Evolutionary conservation across 2,888 invertebrate genomes (phyloP).

Genomic region (Spodoptera picta): DNA sequence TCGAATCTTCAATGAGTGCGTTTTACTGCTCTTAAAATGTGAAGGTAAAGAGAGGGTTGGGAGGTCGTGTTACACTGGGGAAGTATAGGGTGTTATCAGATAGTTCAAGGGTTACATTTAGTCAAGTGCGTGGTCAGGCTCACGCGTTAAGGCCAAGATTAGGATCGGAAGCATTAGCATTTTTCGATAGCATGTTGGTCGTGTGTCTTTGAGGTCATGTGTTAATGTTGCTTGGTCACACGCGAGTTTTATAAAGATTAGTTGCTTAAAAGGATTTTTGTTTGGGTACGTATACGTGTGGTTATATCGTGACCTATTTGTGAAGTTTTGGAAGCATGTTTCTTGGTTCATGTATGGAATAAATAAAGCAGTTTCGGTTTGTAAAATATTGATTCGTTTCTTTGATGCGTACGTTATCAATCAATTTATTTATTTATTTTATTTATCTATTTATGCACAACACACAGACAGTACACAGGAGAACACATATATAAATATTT

Average conservation of each 20-base stretch:
- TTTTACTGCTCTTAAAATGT: background rate
- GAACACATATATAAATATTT: too few species aligned
- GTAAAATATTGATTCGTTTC: too few species aligned
- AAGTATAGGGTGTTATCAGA: conserved; percentile 79
- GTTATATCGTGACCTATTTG: conserved; percentile 21
- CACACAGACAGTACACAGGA: too few species aligned
- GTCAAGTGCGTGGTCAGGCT: conserved; percentile 82
- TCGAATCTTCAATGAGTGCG: conserved; percentile 2
- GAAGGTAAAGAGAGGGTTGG: conserved; percentile 15
- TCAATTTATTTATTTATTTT: too few species aligned
- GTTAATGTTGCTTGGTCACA: conserved; percentile 72
- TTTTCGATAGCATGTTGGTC: conserved; percentile 76
- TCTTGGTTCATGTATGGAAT: background rate
- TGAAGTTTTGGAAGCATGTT: background rate
- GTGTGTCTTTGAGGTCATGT: conserved; percentile 85
- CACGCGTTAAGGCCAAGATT: conserved; percentile 81
- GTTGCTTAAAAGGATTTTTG: conserved; percentile 12
- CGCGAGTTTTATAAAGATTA: conserved; percentile 68
- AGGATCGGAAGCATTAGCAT: conserved; percentile 84
- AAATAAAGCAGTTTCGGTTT: too few species aligned
- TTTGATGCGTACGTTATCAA: too few species aligned
- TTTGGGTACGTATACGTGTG: conserved; percentile 9
- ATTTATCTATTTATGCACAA: too few species aligned
- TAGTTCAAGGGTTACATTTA: conserved; percentile 86
- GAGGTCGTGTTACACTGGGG: conserved; percentile 65